Base-by-base conservation (phyloP, 2,888 invertebrate genomes). In the Rhagonycha fulva region DNA sequence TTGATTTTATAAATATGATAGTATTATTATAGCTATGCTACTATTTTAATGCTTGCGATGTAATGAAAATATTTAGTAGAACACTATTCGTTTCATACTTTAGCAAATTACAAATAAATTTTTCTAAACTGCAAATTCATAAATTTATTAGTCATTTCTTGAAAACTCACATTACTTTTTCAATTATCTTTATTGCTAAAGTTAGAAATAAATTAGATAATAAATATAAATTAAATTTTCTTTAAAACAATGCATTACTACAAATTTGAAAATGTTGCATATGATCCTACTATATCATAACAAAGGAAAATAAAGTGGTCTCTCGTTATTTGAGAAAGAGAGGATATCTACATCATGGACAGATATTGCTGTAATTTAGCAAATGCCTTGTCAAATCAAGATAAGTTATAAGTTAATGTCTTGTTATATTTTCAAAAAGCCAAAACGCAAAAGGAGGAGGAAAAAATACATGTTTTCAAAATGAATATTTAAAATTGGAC, bases 311-410 rank as follows among this genome's bases (percentile, higher is more conserved):
- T 60, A 62, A 72, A 28, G 9, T 67, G 72, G 68, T 62, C 72
- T 68, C 62, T 62, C 28, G 28, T 68, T 68, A 47, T 47, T 68
- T 24, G 62, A 72, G 67, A 68, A 24, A 67, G 68, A 72, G 61
- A 72, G 60, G 62, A 28, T 26, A 47, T 62, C 68, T 67, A 72
- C 66, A 60, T 71, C 61, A 28, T 62, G 71, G 71, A 71, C 71
- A 71, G 71, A 71, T 72, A 72, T 72, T 72, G 72, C 68, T 60
- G 71, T 71, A 72, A 72, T 68, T 72, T 67, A 32, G 61, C 12
- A 63, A 68, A 72, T 72, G 72, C 61, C 67, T 61, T 72, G 72
- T 72, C 72, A 72, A 72, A 72, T 72, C 68, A 68, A 68, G 72
- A 72, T 72, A 72, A 72, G 26, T 67, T 62, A 72, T 68, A 67